Conservation (phyloP, 2,888 invertebrate genomes). For the Acanthosoma haemorrhoidale region DNA sequence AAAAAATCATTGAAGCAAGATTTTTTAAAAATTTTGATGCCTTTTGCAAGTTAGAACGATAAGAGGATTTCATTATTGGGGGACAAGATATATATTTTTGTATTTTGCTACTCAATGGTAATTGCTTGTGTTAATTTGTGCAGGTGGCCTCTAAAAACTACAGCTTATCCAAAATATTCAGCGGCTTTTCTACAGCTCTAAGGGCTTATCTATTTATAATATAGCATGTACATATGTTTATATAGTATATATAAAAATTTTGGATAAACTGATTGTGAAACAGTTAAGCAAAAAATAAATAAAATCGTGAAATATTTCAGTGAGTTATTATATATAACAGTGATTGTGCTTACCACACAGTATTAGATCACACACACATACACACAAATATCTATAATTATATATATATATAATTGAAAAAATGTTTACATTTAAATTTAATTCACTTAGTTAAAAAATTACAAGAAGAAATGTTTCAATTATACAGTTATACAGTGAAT, state of each 20-base stretch:
- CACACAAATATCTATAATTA: neutral
- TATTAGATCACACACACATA: conserved; percentile 1
- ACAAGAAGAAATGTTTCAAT: neutral
- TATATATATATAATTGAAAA: conserved; percentile 2
- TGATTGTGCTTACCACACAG: conserved; percentile 21
- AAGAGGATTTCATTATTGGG: too few relatives aligned
- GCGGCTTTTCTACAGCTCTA: conserved; percentile 18
- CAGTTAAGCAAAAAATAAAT: conserved; percentile 19
- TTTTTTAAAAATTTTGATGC: too few relatives aligned
- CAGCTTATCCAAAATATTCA: conserved; percentile 26
- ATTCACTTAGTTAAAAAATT: neutral
- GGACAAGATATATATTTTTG: too few relatives aligned
- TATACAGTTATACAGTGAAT: neutral
- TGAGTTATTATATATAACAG: conserved; percentile 21
- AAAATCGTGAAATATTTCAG: conserved; percentile 9
- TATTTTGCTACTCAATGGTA: conserved; percentile 25
- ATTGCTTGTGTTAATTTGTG: conserved; percentile 7
- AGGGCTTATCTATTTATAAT: neutral
- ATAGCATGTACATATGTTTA: neutral
- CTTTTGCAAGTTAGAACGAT: too few relatives aligned
- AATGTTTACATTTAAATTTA: neutral
- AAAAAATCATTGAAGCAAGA: too few relatives aligned
- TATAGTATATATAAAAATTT: neutral
- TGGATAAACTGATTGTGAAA: conserved; percentile 26
- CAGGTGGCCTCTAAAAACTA: conserved; percentile 24